Base-by-base conservation (phyloP, 1,140 invertebrate genomes). In the Holcopasites calliopsidis region DNA sequence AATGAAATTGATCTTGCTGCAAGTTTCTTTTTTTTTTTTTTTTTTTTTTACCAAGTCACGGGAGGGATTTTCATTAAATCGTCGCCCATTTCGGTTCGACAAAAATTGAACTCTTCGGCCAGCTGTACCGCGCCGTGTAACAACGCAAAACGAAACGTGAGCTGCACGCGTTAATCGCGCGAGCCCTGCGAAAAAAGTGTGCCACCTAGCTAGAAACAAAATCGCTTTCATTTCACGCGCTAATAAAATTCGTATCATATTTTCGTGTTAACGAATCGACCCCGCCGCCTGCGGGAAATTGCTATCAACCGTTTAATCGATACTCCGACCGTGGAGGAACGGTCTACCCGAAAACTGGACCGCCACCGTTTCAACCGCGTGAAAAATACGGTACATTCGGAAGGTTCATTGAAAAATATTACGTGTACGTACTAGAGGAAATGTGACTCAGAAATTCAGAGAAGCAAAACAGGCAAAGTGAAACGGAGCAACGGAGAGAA, bases 31-130 rank as follows among this genome's bases (percentile, higher is more conserved):
- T 4, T 38, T 5, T 38, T 4, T 60, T 38, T 38, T 60, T 38
- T 58, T 18, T 35, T 18, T n/a, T n/a, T 50, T 50, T 40, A 3
- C 40, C n/a, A 18, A 61, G 61, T 77, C 31, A 11, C 50, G 10
- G 44, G 5, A 31, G 31, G 40, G 66, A 68, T 77, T 77, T 81
- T 70, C 68, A 77, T 77, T 81, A 81, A 81, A 77, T 64, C 55
- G 68, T 69, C 58, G 74, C 68, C 75, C 21, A 31, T 81, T 77
- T 42, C 42, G 73, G 38, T 61, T 21, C 64, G 74, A 81, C 80
- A 77, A 81, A 82, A 82, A 82, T 82, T 77, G 80, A 75, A 57
- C 80, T 65, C 62, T 68, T 73, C 79, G 66, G n/a, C 79, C 80
- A 81, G 79, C 79, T 77, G 80, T 77, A 81, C 68, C 68, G 44